These are phyloP conservation scores for Peromyscus leucopus DNA, from an alignment of 2,113 vertebrate species.

Conservation along the genomic window DNA sequence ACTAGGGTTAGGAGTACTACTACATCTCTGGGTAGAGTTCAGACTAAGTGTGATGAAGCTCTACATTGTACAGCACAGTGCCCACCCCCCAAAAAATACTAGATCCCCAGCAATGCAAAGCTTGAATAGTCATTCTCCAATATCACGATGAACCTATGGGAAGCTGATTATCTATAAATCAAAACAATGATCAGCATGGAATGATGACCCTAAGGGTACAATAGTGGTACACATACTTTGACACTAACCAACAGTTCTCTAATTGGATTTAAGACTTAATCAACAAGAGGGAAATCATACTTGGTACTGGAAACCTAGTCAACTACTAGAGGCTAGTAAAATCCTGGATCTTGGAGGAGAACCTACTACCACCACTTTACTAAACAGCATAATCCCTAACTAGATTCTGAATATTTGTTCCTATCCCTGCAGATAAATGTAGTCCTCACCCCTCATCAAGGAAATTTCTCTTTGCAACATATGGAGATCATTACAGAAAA, in stretches of 20 bases:
- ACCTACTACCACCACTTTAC: neutral
- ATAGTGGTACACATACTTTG: neutral
- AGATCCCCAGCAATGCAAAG: rapidly evolving
- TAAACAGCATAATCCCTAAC: neutral
- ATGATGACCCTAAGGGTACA: neutral
- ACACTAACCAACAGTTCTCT: neutral
- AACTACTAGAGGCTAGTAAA: neutral
- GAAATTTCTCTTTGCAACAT: too few species aligned
- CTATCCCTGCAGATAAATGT: neutral
- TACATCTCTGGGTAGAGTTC: too few species aligned
- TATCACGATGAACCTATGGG: neutral
- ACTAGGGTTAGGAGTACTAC: too few species aligned
- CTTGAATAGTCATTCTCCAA: neutral
- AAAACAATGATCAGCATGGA: neutral
- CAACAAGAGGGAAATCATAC: neutral
- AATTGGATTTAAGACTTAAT: neutral
- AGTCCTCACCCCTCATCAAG: neutral
- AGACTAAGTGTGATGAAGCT: neutral
- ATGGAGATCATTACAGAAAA: neutral
- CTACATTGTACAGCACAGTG: rapidly evolving
- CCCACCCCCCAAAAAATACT: neutral
- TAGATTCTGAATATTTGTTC: neutral
- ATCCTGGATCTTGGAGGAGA: neutral
- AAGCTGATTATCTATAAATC: neutral
- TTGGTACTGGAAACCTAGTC: neutral